These are phyloP conservation scores for Glossophaga mutica DNA, from an alignment of 2,797 vertebrate species.

Conservation along the genomic window DNA sequence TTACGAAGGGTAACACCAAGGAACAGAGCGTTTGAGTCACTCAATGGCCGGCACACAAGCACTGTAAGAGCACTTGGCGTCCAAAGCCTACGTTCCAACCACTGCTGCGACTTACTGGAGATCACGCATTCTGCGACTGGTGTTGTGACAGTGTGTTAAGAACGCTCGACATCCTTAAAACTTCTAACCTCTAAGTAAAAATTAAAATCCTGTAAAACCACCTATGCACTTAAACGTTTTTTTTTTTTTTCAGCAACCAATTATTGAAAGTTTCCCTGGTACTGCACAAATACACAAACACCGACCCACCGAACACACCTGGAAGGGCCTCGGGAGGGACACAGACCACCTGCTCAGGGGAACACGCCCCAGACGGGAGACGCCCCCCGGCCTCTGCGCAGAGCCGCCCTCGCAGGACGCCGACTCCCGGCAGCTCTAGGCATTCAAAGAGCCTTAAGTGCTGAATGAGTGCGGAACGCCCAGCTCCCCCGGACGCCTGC, in stretches of 20 bases:
- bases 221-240: neutral
- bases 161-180: neutral
- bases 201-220: neutral
- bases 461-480: slow-evolving; percentile 33
- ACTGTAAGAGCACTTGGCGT: neutral
- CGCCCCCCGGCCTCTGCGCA: neutral
- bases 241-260: neutral
- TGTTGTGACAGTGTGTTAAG: neutral
- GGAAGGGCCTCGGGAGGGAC: neutral
- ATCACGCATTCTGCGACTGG: neutral
- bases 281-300: neutral
- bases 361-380: neutral
- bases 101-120: neutral
- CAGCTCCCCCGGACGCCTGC: slow-evolving; percentile 2
- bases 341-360: neutral
- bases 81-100: neutral
- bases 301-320: neutral
- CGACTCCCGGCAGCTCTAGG: slow-evolving; percentile 19
- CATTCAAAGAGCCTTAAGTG: neutral
- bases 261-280: neutral
- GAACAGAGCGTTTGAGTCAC: neutral
- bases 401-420: neutral
- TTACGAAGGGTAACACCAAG: neutral
- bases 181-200: neutral
- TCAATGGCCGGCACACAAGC: neutral